A percentile compares a stretch with the other conserved stretches of the same genome.
These are phyloP conservation scores for Zaprionus bogoriensis DNA, from an alignment of 2,888 invertebrate species.

Conservation along the genomic window DNA sequence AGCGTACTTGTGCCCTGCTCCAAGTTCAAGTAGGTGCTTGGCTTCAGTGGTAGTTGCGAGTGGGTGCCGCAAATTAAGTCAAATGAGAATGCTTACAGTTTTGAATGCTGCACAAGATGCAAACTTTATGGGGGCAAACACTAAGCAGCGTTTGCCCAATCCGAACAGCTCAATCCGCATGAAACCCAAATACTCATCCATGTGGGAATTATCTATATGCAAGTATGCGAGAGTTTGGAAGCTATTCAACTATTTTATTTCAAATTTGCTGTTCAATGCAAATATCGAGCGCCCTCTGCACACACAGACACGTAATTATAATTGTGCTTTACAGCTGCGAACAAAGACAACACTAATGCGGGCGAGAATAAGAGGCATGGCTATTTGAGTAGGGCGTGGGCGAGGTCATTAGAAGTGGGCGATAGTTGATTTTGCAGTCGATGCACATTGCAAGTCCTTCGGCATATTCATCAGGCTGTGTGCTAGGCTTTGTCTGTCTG, in stretches of 20 bases:
- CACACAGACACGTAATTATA: conserved; percentile 39
- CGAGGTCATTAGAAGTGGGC: conserved; percentile 25
- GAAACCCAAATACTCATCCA: conserved; percentile 3
- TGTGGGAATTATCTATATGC: neutral
- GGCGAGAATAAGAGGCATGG: conserved; percentile 1
- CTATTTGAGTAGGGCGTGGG: neutral
- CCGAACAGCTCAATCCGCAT: conserved; percentile 23
- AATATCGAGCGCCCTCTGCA: conserved; percentile 48
- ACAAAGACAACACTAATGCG: conserved; percentile 57
- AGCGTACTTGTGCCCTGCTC: conserved; percentile 11
- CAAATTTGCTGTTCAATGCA: conserved; percentile 50
- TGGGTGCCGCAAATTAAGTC: conserved; percentile 27
- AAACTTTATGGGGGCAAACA: conserved; percentile 45
- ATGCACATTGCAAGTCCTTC: conserved; percentile 45
- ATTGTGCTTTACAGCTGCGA: conserved; percentile 59
- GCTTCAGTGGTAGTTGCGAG: conserved; percentile 19
- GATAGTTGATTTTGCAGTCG: conserved; percentile 49
- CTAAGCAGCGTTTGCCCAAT: conserved; percentile 29
- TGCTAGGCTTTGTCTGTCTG: conserved; percentile 2
- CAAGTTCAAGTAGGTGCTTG: conserved; percentile 16
- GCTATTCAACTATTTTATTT: conserved; percentile 3
- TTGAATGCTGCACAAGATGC: conserved; percentile 29
- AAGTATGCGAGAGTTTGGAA: neutral
- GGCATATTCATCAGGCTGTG: neutral
- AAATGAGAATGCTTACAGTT: conserved; percentile 44